Base-by-base conservation (phyloP, 2,888 invertebrate genomes). In the Agrotis ipsilon region DNA sequence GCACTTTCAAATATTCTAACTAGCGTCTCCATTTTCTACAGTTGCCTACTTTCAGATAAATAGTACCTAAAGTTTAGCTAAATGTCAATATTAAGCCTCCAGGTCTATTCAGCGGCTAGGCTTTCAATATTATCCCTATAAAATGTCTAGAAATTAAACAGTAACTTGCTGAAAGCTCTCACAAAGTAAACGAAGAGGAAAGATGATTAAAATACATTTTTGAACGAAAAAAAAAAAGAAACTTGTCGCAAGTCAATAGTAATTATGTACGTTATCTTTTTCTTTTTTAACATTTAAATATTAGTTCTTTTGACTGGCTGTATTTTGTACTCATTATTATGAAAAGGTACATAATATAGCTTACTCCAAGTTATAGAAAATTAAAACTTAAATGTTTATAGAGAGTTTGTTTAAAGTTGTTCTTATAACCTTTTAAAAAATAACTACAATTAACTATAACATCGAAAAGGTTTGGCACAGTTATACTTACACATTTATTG, bases 71-170 rank as follows among this genome's bases (percentile, higher is more conserved):
- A 19, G 14, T 49, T 45, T 21, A 14, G 21, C 1, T 24, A 61
- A 69, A 32, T 48, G n/a, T 45, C 46, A 59, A 51, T 65, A 24
- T 51, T 18, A 39, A 9, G 14, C 9, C 39, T 48, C 6, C 7
- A 7, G 49, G 18, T n/a, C 21, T 51, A 13, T 51, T 55, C 21
- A 55, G 21, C 1, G 3, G 19, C 19, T 60, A 27, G 14, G 13
- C n/a, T 9, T 24, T n/a, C 19, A 60, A 60, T 51, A 39, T 45
- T 55, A 63, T 55, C 18, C 14, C 13, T 48, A 49, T 59, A 49
- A 48, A 57, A n/a, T 18, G 7, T 19, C 43, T 60, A 32, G 55
- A 80, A 80, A 75, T 64, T 48, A 59, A 55, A 51, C 39, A 48
- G 16, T 63, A 43, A 55, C 11, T 55, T n/a, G 46, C 18, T 14